phyloP scores from a whole-genome alignment of 1,140 invertebrate genomes.

The Pissodes strobi region DNA sequence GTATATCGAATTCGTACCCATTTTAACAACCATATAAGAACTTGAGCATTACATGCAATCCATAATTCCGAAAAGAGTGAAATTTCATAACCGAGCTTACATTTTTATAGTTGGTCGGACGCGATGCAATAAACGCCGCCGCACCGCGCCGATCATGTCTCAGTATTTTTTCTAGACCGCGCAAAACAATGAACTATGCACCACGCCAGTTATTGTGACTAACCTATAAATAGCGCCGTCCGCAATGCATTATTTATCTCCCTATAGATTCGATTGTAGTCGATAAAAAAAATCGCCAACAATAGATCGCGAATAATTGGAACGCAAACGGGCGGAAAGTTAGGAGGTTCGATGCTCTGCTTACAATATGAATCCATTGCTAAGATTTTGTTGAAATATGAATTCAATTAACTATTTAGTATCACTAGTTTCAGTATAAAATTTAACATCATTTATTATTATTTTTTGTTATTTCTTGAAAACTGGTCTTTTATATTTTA shows the following conservation, averaged over 20 bases:
- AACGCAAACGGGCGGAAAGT: conserved; percentile 27
- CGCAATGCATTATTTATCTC: conserved; percentile 31
- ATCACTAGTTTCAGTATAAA: too few species aligned
- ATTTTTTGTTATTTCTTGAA: too few species aligned
- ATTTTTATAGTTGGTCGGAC: conserved; percentile 15
- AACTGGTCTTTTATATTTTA: too few species aligned
- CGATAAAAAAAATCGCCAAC: conserved; percentile 22
- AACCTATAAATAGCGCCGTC: conserved; percentile 32
- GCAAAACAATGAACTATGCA: conserved; percentile 31
- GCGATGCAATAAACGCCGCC: conserved; percentile 17
- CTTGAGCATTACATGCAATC: too few species aligned
- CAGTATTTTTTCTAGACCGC: conserved; percentile 17
- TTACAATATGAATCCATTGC: conserved; percentile 8
- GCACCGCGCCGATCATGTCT: conserved; percentile 18
- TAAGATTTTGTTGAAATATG: too few species aligned
- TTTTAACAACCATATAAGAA: too few species aligned
- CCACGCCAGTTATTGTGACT: conserved; percentile 33
- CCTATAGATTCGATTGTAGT: conserved; percentile 27
- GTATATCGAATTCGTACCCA: too few species aligned
- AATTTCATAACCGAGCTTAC: conserved; percentile 4
- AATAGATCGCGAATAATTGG: conserved; percentile 20
- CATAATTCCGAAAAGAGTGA: conserved; percentile 1
- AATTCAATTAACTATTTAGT: too few species aligned
- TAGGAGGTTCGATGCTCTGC: conserved; percentile 18
- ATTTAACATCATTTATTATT: too few species aligned